phyloP scores from a whole-genome alignment of 1,140 invertebrate species.

The Agrypnia vestita region DNA sequence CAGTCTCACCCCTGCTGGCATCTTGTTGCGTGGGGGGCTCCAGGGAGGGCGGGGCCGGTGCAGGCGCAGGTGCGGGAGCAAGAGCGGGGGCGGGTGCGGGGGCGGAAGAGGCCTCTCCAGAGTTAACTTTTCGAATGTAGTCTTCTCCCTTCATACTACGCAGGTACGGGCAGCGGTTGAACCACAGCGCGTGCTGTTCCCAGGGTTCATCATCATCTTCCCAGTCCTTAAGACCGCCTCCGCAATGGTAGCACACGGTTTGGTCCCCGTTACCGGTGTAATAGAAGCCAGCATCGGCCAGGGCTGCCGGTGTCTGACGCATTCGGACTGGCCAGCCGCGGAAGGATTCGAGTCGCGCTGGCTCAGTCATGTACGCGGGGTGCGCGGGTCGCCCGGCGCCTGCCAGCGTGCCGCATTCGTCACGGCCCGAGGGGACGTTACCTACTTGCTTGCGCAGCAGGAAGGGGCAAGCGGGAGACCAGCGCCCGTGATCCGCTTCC shows the following conservation, averaged over 20 bases:
- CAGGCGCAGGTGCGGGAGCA: too few relatives aligned
- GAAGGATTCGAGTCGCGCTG: too few relatives aligned
- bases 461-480: conserved; percentile 85
- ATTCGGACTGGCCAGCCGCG: conserved; percentile 49
- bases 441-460: conserved; percentile 76
- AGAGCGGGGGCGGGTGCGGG: neutral
- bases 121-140: conserved; percentile 72
- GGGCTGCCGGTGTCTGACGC: conserved; percentile 63
- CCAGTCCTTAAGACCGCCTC: conserved; percentile 65
- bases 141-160: conserved; percentile 82
- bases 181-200: conserved; percentile 77
- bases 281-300: conserved; percentile 92
- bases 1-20: conserved; percentile 38
- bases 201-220: conserved; percentile 71
- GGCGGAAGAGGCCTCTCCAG: neutral
- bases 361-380: too few relatives aligned
- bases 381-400: too few relatives aligned
- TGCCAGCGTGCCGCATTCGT: conserved; percentile 71
- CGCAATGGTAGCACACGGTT: conserved; percentile 82
- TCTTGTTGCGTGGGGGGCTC: neutral
- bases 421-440: conserved; percentile 77
- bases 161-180: conserved; percentile 76
- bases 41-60: too few relatives aligned
- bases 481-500: conserved; percentile 84
- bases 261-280: conserved; percentile 80